These are phyloP conservation scores for Heteromurus nitidus DNA, from an alignment of 2,888 invertebrate genomes.

Conservation along the genomic window DNA sequence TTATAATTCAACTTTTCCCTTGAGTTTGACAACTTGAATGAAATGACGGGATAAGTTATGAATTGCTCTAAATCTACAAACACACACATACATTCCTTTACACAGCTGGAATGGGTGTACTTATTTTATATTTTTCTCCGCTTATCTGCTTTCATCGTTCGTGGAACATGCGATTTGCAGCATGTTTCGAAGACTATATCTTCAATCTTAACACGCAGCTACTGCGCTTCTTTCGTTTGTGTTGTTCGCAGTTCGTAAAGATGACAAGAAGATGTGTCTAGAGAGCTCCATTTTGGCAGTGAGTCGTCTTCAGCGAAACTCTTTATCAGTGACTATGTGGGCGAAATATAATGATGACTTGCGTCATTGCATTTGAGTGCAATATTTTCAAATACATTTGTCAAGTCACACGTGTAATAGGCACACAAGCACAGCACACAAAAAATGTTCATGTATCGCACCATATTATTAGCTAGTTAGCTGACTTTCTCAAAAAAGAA, in stretches of 20 bases:
- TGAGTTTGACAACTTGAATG: slow-evolving; percentile 36
- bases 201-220: no score
- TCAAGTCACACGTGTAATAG: slow-evolving; percentile 16
- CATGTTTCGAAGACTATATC: no score
- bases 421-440: not conserved
- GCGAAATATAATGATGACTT: not conserved
- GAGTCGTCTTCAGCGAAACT: no score
- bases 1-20: slow-evolving; percentile 26
- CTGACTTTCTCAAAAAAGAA: not conserved
- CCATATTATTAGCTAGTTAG: slow-evolving; percentile 14
- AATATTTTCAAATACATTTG: slow-evolving; percentile 39
- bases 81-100: no score
- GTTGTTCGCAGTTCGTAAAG: slow-evolving; percentile 28
- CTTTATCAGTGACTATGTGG: not conserved
- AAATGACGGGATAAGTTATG: slow-evolving; percentile 32
- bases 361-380: not conserved
- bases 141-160: slow-evolving; percentile 7
- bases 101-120: no score
- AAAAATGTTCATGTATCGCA: no score
- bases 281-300: not conserved
- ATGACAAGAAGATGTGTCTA: no score
- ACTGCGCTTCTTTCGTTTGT: not conserved
- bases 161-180: not conserved
- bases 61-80: slow-evolving; percentile 35
- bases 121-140: no score